Evolutionary conservation across 1,140 invertebrate genomes (phyloP), one percentile per base, ranked within the genome.

Genomic region (Luehdorfia chinensis): DNA sequence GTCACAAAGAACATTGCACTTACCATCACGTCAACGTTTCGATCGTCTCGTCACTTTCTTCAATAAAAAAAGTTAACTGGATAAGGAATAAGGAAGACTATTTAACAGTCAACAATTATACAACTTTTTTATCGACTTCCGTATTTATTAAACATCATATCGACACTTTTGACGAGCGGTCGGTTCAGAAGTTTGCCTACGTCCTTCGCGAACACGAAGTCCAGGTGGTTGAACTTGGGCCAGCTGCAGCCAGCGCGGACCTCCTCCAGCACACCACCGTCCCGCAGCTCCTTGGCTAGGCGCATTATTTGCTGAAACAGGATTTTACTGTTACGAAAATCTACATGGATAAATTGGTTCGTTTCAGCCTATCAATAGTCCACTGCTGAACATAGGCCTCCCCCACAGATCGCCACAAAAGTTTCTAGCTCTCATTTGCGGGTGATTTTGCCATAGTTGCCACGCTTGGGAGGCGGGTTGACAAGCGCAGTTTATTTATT

Each of bases 171-270:
- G 0, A 78, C 45, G 0, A 83, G 36, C 0, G 78, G 76, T 30
- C 50, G 65, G 18, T 69, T 85, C 0, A 79, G 27, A 1, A 80
- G 31, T 4, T 51, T 66, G 1, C 68, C 75, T 0, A 85, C 59
- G 13, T 85, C 69, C 8, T 66, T 73, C 1, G 79, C 75, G 16
- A 81, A 73, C 1, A 66, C 31, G 34, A 83, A 81, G 55, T 85
- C 79, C 0, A 84, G 36, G 23, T 85, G 81, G 41, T 85, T 81
- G 53, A 83, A 75, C 21, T 83, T 83, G 1, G 72, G 70, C 72
- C 72, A 81, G 0, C 43, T 25, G 36, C 69, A 65, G 0, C 56
- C 71, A 0, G 75, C 60, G 7, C 53, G 43, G 1, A 75, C 28
- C 0, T 59, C 60, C 31, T 80, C 73, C 14, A 83, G 48, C 19